Base-by-base conservation (phyloP, 2,113 vertebrate species). In the Leptobrachium ailaonicum region DNA sequence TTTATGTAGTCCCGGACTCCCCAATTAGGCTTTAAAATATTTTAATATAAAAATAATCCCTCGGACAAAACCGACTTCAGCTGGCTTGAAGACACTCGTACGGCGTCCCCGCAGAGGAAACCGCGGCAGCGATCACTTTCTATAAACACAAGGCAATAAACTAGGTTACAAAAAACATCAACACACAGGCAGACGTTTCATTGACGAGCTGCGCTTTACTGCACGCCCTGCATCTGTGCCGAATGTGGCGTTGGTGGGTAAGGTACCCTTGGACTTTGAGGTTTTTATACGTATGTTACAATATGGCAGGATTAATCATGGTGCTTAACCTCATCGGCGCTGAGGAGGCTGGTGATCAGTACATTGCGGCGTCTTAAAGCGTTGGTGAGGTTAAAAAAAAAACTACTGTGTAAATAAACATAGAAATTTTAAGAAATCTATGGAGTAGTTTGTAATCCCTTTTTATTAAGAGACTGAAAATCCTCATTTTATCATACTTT, bases 51-150 rank as follows among this genome's bases (percentile, higher is more conserved):
- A 32, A 32, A 32, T 32, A 32, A 32, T 83, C 82, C 11, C 13
- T 91, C 77, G 84, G 83, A 44, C 89, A 89, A 83, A 85, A 63
- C 9, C 60, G 73, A 87, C 92, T 93, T 94, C 93, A 93, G 87
- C 93, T 90, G 91, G 91, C 85, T 94, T 93, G 92, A 92, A 94
- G 93, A 87, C 86, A 82, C 85, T 92, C 83, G 85, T 75, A 83
- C 85, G 87, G 85, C 83, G 89, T 89, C 87, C 87, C 89, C 91
- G 90, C 89, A 90, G 89, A 90, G 91, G 89, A 84, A 84, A 85
- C 85, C 85, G 77, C 82, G 71, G 62, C 77, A 82, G 71, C 87
- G 85, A 83, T 84, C 89, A 88, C 83, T 42, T 78, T 88, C 84
- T 85, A 84, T 86, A 85, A 74, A 84, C 84, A 86, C 87, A 90